These are phyloP conservation scores for Philotrypesis tridentata DNA, from an alignment of 1,140 invertebrate species.

Conservation along the genomic window DNA sequence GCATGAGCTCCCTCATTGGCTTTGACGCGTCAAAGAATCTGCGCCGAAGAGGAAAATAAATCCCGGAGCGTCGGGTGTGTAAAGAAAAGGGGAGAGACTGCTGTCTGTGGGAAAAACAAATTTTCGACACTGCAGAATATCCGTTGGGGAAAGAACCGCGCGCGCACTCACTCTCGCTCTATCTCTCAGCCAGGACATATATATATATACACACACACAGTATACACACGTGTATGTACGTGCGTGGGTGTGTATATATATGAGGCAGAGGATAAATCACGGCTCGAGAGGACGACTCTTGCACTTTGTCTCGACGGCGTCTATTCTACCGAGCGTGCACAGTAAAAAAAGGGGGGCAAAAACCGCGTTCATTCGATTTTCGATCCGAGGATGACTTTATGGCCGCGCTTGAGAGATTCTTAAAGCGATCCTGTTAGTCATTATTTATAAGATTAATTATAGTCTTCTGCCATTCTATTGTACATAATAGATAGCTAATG, in stretches of 20 bases:
- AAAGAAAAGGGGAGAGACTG: background rate
- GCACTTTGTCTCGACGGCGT: background rate
- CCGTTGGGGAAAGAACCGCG: background rate
- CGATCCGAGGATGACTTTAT: background rate
- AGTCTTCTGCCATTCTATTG: background rate
- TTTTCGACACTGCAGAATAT: background rate
- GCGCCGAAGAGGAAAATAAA: slow-evolving; percentile 10
- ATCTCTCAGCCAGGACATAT: no score
- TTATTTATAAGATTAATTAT: background rate
- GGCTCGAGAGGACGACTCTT: background rate
- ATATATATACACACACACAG: no score
- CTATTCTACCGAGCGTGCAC: background rate
- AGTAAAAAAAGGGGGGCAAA: background rate
- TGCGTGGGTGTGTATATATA: background rate
- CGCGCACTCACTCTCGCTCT: no score
- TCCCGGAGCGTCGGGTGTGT: background rate
- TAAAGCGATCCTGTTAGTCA: background rate
- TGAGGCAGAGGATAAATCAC: background rate
- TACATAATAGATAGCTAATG: no score
- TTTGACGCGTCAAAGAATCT: slow-evolving; percentile 19
- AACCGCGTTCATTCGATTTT: background rate
- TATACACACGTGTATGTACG: no score
- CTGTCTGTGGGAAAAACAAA: background rate
- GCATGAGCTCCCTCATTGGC: slow-evolving; percentile 10
- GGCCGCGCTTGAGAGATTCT: background rate